Percentiles rank a stretch among this genome's conserved stretches.
These are phyloP conservation scores for Anoplopoma fimbria DNA, from an alignment of 2,113 vertebrate genomes.

Conservation along the genomic window DNA sequence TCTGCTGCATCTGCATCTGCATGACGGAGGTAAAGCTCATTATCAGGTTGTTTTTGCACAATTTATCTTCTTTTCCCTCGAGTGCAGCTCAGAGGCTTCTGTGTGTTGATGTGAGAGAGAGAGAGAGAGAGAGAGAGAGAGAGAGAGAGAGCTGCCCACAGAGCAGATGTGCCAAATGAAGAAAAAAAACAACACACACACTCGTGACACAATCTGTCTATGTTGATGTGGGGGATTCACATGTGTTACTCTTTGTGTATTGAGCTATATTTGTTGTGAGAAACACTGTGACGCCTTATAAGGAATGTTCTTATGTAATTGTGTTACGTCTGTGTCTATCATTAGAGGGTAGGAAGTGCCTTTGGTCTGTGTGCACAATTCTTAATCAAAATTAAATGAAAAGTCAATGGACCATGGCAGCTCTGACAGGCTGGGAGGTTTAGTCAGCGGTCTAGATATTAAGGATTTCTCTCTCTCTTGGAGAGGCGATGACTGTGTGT, in stretches of 20 bases:
- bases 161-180: conserved; percentile 58
- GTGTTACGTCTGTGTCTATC: not conserved
- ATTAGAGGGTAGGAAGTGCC: too few species aligned
- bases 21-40: conserved; percentile 54
- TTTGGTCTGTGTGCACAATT: not conserved
- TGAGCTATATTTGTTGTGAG: conserved; percentile 17
- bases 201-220: conserved; percentile 23
- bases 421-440: conserved; percentile 4
- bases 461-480: not conserved
- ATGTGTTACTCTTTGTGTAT: conserved; percentile 27
- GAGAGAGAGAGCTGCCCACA: conserved; percentile 45
- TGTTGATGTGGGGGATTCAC: not conserved
- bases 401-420: conserved; percentile 15
- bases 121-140: not conserved
- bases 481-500: too few species aligned
- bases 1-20: conserved; percentile 43
- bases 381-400: conserved; percentile 37
- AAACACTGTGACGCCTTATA: not conserved
- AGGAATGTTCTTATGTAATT: conserved; percentile 10
- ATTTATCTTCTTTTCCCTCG: conserved; percentile 53
- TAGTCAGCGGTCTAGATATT: not conserved
- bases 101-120: conserved; percentile 4
- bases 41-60: conserved; percentile 65
- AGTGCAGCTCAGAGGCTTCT: conserved; percentile 47
- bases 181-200: conserved; percentile 40